Conservation (phyloP, 2,888 invertebrate genomes). For the Dynastes maya region DNA sequence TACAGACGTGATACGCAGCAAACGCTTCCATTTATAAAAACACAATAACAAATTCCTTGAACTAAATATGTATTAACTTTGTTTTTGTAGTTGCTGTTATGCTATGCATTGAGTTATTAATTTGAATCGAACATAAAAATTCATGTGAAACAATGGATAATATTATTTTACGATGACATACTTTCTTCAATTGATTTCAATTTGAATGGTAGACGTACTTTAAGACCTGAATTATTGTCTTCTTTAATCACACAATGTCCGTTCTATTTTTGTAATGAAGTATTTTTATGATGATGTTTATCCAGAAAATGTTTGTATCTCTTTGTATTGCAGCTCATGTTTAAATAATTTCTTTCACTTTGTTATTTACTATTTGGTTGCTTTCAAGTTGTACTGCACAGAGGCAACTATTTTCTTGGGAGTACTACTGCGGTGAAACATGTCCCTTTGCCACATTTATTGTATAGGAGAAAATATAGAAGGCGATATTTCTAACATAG, state of each 20-base stretch:
- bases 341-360: too few species aligned
- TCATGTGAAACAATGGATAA: conserved; percentile 21
- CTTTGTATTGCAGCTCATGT: too few species aligned
- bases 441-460: too few species aligned
- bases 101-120: neutral
- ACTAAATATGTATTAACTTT: conserved; percentile 26
- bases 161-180: conserved; percentile 39
- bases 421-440: too few species aligned
- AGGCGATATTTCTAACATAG: too few species aligned
- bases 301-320: too few species aligned
- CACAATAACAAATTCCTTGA: conserved; percentile 13
- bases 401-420: too few species aligned
- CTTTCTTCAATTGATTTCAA: conserved; percentile 17
- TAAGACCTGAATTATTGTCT: conserved; percentile 6
- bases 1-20: neutral
- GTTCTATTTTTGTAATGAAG: neutral
- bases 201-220: conserved; percentile 10
- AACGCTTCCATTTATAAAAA: too few species aligned
- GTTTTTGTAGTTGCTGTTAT: neutral
- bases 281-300: neutral
- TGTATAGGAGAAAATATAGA: too few species aligned
- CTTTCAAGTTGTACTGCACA: too few species aligned
- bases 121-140: conserved; percentile 38
- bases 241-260: neutral
- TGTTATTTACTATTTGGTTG: too few species aligned